Conservation (phyloP, 2,888 invertebrate genomes). For the Cabera pusaria region DNA sequence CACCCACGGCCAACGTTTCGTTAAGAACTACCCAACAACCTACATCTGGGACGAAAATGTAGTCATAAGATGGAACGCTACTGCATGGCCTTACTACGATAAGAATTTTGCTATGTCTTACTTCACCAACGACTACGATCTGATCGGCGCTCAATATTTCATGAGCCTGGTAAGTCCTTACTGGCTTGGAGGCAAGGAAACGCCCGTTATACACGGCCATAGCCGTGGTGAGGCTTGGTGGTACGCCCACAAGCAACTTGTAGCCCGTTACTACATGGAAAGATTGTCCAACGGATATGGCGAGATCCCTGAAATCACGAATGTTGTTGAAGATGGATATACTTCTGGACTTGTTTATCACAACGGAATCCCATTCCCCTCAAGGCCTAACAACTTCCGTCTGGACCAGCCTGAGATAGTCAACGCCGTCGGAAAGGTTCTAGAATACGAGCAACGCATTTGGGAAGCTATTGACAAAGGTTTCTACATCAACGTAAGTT, state of each 20-base stretch:
- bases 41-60: conserved; percentile 69
- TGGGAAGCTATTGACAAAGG: conserved; percentile 84
- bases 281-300: conserved; percentile 87
- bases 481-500: conserved; percentile 65
- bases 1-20: conserved; percentile 54
- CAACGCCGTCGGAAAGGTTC: conserved; percentile 65
- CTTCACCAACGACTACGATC: conserved; percentile 88
- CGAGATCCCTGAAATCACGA: conserved; percentile 82
- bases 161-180: conserved; percentile 84
- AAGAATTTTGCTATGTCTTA: conserved; percentile 85
- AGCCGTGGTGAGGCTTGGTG: conserved; percentile 30
- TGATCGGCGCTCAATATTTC: conserved; percentile 87
- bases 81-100: conserved; percentile 80
- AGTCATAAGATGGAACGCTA: conserved; percentile 85
- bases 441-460: conserved; percentile 81
- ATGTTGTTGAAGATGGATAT: conserved; percentile 83
- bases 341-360: conserved; percentile 84
- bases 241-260: conserved; percentile 84
- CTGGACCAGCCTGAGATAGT: conserved; percentile 70
- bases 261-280: conserved; percentile 89
- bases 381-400: conserved; percentile 82
- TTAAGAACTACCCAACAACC: conserved; percentile 55
- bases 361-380: conserved; percentile 86
- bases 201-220: conserved; percentile 55
- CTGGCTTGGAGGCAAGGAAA: conserved; percentile 84